Evolutionary conservation across 1,140 invertebrate genomes (phyloP), one percentile per base, ranked within the genome.

Genomic region (Uloborus diversus): DNA sequence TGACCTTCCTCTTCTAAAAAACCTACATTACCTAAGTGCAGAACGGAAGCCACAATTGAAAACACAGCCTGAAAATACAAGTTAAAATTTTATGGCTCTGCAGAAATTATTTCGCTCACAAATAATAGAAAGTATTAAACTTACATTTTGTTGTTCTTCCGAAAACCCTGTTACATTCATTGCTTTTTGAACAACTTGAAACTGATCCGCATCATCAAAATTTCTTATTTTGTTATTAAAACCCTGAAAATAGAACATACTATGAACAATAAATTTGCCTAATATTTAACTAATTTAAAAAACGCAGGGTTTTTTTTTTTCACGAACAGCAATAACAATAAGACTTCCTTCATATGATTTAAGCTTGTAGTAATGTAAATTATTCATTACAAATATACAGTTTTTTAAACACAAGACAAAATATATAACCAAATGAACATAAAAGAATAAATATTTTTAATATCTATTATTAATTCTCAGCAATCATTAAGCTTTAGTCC

Each of bases 171-270:
- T 86, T 1, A 86, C 85, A 59, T 85, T 83, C 62, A 89, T 71
- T 30, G 87, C 87, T 76, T 85, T 65, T 20, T 81, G 76, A 11
- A 94, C 90, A 23, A 89, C 87, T n/a, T 87, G 87, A 84, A 91
- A 94, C 80, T 91, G 91, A 17, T 88, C 87, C 1, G 87, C 87
- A 84, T 94, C 92, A 51, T 92, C 88, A 35, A 81, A n/a, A 51
- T 20, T 69, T 30, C 37, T 65, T 28, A 81, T 25, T 47, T 59
- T 68, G 2, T 49, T 47, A 47, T 42, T 73, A 27, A 33, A 49
- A n/a, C 79, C 79, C 79, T 81, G 49, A 49, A 33, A 47, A 61
- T n/a, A 53, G 32, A 28, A 62, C 14, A 1, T 69, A 53, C 2
- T 4, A 13, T 69, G n/a, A 33, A 11, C 1, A 69, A 37, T 35